Conservation (phyloP, 2,797 vertebrate genomes). For the Propithecus deckenii region DNA sequence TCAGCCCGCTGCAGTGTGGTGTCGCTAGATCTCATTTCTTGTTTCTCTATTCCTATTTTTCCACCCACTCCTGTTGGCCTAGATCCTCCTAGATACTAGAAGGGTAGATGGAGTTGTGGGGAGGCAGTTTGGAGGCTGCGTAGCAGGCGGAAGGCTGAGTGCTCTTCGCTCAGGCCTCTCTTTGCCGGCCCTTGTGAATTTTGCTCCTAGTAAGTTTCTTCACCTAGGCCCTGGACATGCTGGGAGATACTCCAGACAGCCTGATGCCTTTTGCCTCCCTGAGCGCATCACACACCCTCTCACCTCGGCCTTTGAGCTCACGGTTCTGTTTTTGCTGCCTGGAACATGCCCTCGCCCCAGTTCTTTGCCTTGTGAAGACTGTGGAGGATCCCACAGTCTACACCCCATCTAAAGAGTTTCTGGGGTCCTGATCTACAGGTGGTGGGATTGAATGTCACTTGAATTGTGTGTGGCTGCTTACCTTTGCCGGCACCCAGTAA, state of each 20-base stretch:
- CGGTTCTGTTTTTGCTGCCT: background rate
- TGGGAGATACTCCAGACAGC: background rate
- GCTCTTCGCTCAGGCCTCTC: background rate
- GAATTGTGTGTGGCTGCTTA: background rate
- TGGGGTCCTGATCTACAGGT: background rate
- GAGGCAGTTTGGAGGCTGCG: background rate
- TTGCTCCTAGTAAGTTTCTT: background rate
- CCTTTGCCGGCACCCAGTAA: background rate
- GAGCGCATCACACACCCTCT: background rate
- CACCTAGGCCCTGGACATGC: background rate
- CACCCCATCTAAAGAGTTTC: background rate
- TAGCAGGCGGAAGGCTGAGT: background rate
- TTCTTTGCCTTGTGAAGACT: background rate
- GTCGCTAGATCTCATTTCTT: conserved; percentile 60
- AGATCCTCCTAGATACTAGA: background rate
- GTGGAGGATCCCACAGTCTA: background rate
- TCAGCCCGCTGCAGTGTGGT: background rate
- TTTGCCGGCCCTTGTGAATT: background rate
- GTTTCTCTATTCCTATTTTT: conserved; percentile 71
- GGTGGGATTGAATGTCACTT: background rate
- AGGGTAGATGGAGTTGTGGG: background rate
- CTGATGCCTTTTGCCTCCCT: background rate
- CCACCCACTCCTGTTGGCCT: conserved; percentile 32
- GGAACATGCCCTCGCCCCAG: background rate
- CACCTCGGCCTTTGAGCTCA: background rate